These are phyloP conservation scores for Notarius quadriscutis DNA, from an alignment of 2,113 vertebrate genomes.

Conservation along the genomic window DNA sequence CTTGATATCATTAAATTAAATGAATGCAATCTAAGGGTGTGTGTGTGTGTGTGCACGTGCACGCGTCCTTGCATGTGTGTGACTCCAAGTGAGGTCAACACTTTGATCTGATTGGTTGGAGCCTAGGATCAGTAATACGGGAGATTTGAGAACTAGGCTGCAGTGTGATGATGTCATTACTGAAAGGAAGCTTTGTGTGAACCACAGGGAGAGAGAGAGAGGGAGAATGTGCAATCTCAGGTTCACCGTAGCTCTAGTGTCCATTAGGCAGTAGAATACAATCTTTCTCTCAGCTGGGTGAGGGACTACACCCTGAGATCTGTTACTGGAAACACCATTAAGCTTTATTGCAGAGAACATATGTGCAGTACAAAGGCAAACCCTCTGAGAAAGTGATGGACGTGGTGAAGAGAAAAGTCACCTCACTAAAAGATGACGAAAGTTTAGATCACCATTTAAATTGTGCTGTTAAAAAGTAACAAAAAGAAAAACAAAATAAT, in stretches of 20 bases:
- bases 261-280: constrained; percentile 52
- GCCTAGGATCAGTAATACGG: constrained; percentile 42
- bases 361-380: constrained; percentile 14
- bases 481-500: neutral
- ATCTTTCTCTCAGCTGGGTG: constrained; percentile 47
- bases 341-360: constrained; percentile 41
- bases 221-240: constrained; percentile 30
- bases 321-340: constrained; percentile 50
- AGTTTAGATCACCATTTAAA: neutral
- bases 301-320: constrained; percentile 36
- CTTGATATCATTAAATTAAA: neutral
- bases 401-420: neutral
- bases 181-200: constrained; percentile 49
- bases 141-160: constrained; percentile 46
- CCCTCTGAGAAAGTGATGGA: neutral
- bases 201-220: constrained; percentile 21
- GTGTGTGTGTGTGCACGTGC: constrained; percentile 17
- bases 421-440: neutral
- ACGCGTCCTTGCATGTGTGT: constrained; percentile 18
- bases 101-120: constrained; percentile 40
- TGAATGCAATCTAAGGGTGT: neutral
- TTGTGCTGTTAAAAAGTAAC: neutral
- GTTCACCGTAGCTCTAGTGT: constrained; percentile 43
- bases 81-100: constrained; percentile 35
- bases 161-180: constrained; percentile 51